Percentiles rank a stretch among this genome's conserved stretches.
Conservation (phyloP, 2,113 vertebrate genomes). For the Aleadryas rufinucha region DNA sequence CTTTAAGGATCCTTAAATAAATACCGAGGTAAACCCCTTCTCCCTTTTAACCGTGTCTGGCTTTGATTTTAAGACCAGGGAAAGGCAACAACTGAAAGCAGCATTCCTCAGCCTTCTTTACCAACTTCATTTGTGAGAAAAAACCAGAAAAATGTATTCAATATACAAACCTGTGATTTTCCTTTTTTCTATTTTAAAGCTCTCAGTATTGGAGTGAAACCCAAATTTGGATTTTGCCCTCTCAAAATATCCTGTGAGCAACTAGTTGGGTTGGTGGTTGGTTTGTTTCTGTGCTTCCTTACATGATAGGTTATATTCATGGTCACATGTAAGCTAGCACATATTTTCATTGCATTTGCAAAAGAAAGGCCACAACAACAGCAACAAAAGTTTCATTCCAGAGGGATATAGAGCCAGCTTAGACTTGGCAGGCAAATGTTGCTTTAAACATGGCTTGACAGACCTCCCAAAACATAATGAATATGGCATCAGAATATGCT, state of each 20-base stretch:
- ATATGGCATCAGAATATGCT: slow-evolving; percentile 32
- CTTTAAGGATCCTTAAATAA: too few relatives aligned
- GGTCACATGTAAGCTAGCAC: slow-evolving; percentile 33
- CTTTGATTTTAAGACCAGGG: too few relatives aligned
- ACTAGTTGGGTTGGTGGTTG: neutral
- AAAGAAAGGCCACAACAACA: slow-evolving; percentile 27
- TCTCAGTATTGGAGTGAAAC: neutral
- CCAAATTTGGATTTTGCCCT: neutral
- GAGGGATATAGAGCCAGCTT: slow-evolving; percentile 29
- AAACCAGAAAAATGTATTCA: slow-evolving; percentile 33
- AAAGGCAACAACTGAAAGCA: neutral
- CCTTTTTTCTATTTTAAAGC: slow-evolving; percentile 56
- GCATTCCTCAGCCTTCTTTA: neutral
- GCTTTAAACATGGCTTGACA: slow-evolving; percentile 47
- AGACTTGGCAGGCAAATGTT: slow-evolving; percentile 32
- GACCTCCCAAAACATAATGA: slow-evolving; percentile 31
- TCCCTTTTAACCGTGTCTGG: too few relatives aligned
- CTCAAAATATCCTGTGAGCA: slow-evolving; percentile 50
- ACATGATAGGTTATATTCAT: slow-evolving; percentile 28
- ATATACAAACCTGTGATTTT: slow-evolving; percentile 58
- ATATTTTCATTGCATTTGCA: slow-evolving; percentile 53
- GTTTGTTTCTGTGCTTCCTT: slow-evolving; percentile 9
- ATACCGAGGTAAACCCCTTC: too few relatives aligned
- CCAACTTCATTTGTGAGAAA: neutral
- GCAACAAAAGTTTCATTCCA: slow-evolving; percentile 50